Percentiles rank a stretch among this genome's conserved stretches.
These are phyloP conservation scores for Dinothrombium tinctorium DNA, from an alignment of 1,140 invertebrate genomes.

Conservation along the genomic window DNA sequence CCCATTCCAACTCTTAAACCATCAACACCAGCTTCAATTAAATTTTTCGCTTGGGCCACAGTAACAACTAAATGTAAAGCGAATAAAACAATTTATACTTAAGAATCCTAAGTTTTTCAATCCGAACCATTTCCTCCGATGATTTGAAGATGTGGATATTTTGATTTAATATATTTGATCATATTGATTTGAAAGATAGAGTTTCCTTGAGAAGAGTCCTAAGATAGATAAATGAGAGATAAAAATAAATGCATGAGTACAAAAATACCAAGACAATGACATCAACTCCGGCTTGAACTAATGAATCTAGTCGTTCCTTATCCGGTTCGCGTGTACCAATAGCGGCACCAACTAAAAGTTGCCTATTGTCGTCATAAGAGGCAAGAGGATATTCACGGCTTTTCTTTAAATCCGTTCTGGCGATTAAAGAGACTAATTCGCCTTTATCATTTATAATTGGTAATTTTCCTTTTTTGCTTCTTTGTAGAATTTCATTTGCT, in stretches of 20 bases:
- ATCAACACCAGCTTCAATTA: constrained; percentile 92
- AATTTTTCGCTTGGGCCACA: constrained; percentile 74
- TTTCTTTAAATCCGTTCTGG: constrained; percentile 93
- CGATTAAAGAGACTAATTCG: constrained; percentile 80
- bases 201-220: constrained; percentile 96
- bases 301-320: constrained; percentile 44
- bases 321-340: constrained; percentile 73
- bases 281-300: constrained; percentile 81
- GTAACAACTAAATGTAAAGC: constrained; percentile 52
- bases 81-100: background rate
- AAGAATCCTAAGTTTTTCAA: background rate
- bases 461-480: constrained; percentile 88
- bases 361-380: constrained; percentile 92
- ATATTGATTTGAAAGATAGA: constrained; percentile 87
- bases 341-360: constrained; percentile 86
- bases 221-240: constrained; percentile 5
- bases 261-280: constrained; percentile 54
- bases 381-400: constrained; percentile 84
- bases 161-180: constrained; percentile 73
- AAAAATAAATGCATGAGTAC: constrained; percentile 1
- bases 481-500: constrained; percentile 81
- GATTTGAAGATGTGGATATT: constrained; percentile 70
- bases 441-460: constrained; percentile 74
- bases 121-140: constrained; percentile 69
- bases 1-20: constrained; percentile 93